Percentiles rank a stretch among this genome's conserved stretches.
Evolutionary conservation across 2,888 invertebrate genomes (phyloP).

Genomic region (Euplexia lucipara): DNA sequence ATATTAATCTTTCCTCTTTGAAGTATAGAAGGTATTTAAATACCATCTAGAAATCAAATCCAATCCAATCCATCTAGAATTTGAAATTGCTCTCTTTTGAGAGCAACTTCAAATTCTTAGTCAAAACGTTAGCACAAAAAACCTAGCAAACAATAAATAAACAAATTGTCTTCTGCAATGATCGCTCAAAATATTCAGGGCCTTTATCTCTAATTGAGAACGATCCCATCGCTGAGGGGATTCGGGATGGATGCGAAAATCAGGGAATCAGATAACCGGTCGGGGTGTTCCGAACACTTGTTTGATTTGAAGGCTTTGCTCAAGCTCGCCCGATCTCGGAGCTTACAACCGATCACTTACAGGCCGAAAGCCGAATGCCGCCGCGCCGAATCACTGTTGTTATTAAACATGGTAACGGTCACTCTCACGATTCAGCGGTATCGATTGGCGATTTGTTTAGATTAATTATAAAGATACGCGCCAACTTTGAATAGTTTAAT

Average conservation of each 20-base stretch:
- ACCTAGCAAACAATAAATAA: constrained; percentile 48
- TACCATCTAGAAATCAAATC: no score
- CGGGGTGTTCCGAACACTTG: constrained; percentile 76
- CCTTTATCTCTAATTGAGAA: constrained; percentile 75
- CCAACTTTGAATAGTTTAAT: constrained; percentile 53
- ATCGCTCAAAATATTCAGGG: constrained; percentile 68
- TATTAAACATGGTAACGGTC: constrained; percentile 51
- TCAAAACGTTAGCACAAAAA: neutral
- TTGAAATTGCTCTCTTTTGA: no score
- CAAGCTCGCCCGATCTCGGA: constrained; percentile 52
- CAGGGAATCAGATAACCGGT: constrained; percentile 74
- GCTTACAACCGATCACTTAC: constrained; percentile 75
- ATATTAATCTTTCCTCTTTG: no score
- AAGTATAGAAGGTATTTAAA: no score
- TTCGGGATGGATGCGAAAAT: constrained; percentile 68
- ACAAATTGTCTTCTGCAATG: constrained; percentile 67
- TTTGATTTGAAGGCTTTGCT: constrained; percentile 79
- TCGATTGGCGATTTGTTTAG: constrained; percentile 53
- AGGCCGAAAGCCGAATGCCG: constrained; percentile 62
- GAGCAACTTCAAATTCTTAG: neutral
- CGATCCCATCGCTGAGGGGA: constrained; percentile 66
- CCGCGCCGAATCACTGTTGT: constrained; percentile 61
- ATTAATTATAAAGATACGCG: constrained; percentile 58
- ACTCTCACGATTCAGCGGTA: constrained; percentile 40
- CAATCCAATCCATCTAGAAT: no score